Conservation (phyloP, 2,888 invertebrate genomes). For the Selenia dentaria region DNA sequence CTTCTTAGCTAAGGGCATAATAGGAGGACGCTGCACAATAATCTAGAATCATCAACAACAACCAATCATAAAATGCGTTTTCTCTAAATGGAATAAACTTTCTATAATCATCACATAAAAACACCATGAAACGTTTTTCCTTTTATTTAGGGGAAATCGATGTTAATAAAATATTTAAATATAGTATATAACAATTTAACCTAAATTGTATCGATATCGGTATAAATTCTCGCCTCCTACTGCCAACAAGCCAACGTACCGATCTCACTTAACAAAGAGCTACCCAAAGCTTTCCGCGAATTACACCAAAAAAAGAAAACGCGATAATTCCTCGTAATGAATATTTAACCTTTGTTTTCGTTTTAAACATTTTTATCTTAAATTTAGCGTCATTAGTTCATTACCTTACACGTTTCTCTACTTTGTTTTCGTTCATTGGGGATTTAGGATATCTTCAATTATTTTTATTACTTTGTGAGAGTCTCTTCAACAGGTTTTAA, state of each 20-base stretch:
- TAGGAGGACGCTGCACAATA: too few relatives aligned
- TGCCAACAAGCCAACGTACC: conserved; percentile 28
- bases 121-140: too few relatives aligned
- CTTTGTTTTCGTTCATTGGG: conserved; percentile 42
- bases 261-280: conserved; percentile 48
- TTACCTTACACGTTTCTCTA: conserved; percentile 65
- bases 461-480: conserved; percentile 15
- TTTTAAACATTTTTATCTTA: conserved; percentile 53
- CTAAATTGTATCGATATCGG: conserved; percentile 48
- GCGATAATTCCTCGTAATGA: conserved; percentile 72
- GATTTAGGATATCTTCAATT: conserved; percentile 26
- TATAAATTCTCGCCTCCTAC: conserved; percentile 17
- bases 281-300: conserved; percentile 42
- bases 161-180: too few relatives aligned
- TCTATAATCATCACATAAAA: too few relatives aligned
- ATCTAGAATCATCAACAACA: too few relatives aligned
- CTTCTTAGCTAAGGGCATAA: too few relatives aligned
- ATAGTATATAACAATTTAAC: too few relatives aligned
- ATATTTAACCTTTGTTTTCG: conserved; percentile 76
- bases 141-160: too few relatives aligned
- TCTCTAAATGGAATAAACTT: too few relatives aligned
- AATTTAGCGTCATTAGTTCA: conserved; percentile 67
- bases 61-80: too few relatives aligned
- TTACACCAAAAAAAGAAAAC: conserved; percentile 54
- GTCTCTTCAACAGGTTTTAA: conserved; percentile 3